A percentile compares a stretch with the other conserved stretches of the same genome.
These are phyloP conservation scores for Corynorhinus townsendii DNA, from an alignment of 2,113 vertebrate genomes.

Conservation along the genomic window DNA sequence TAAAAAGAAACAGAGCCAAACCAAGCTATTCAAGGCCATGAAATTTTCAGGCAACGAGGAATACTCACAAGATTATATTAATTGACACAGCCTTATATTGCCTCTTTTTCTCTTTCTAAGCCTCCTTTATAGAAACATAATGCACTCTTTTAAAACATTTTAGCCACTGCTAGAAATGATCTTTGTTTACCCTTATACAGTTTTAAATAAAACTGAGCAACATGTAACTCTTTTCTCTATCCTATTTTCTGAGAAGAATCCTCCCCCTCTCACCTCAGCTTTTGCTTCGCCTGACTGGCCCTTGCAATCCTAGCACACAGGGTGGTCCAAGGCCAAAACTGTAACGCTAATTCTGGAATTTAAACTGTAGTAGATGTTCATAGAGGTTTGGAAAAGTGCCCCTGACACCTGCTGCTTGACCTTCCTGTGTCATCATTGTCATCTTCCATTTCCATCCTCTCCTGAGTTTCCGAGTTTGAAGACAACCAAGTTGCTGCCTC, in stretches of 20 bases:
- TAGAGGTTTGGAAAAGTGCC: background rate
- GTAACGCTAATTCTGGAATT: background rate
- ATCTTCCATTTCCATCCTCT: background rate
- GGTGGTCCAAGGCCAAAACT: background rate
- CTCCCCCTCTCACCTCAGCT: background rate
- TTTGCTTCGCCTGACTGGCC: background rate
- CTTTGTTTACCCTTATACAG: background rate
- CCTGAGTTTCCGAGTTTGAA: background rate
- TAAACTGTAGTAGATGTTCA: background rate
- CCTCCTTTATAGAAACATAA: background rate
- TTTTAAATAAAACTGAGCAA: background rate
- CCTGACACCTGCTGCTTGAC: background rate
- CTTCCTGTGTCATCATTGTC: background rate
- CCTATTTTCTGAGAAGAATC: background rate
- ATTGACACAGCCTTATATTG: background rate
- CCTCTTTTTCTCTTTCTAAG: background rate
- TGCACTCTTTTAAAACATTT: background rate
- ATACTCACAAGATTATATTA: constrained; percentile 17
- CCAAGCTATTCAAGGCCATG: constrained; percentile 22
- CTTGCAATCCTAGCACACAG: background rate
- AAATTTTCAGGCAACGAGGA: constrained; percentile 3
- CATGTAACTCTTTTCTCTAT: background rate
- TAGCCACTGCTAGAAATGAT: background rate
- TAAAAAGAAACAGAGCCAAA: constrained; percentile 43
- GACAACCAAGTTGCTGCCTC: background rate